Percentiles rank a stretch among this genome's conserved stretches.
Conservation (phyloP, 2,113 vertebrate species). For the Corvus cornix region DNA sequence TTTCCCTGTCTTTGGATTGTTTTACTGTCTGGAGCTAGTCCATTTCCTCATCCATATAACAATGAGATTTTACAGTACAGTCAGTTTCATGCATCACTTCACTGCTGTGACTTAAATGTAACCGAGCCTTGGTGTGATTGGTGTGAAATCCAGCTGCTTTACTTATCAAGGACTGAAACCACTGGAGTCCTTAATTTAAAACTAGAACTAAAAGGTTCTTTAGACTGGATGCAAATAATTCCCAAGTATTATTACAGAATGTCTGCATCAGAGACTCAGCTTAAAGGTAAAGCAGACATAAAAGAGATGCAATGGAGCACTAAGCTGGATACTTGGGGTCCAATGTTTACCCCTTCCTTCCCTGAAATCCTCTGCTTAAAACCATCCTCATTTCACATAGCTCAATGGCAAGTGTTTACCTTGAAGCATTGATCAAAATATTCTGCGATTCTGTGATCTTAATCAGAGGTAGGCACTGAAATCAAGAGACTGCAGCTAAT, state of each 20-base stretch:
- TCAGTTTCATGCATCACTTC: conserved; percentile 45
- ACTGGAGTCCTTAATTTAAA: conserved; percentile 41
- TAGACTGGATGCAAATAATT: conserved; percentile 41
- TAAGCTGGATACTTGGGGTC: background rate
- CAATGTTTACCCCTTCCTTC: background rate
- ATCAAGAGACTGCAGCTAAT: background rate
- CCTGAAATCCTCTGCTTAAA: background rate
- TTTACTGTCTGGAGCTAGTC: background rate
- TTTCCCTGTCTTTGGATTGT: background rate
- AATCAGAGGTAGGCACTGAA: background rate
- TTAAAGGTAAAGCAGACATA: conserved; percentile 1
- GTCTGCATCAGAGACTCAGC: conserved; percentile 17
- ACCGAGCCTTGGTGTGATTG: background rate
- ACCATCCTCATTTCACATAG: background rate
- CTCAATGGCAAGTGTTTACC: background rate
- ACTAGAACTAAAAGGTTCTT: conserved; percentile 49
- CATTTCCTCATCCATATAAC: background rate
- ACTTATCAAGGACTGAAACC: conserved; percentile 35
- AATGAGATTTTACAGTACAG: conserved; percentile 42
- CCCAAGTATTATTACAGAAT: background rate
- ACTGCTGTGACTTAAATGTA: conserved; percentile 43
- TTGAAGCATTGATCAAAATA: background rate
- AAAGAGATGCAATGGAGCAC: background rate
- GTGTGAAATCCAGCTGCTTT: conserved; percentile 48
- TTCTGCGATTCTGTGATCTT: background rate